phyloP scores from a whole-genome alignment of 2,888 invertebrate species.

The Atethmia centrago region DNA sequence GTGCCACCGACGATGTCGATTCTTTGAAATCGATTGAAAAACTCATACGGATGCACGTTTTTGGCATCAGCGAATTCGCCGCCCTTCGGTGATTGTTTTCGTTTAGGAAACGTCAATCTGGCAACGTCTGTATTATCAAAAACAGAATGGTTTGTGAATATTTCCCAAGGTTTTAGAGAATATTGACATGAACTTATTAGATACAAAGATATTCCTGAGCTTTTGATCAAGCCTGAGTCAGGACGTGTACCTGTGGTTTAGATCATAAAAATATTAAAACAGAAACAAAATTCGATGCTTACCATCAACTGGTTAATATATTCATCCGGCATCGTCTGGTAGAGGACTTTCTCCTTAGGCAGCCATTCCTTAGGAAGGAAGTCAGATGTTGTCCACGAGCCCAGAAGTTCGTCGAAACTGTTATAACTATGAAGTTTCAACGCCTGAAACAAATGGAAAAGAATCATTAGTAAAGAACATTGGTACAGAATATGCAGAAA shows the following conservation, averaged over 20 bases:
- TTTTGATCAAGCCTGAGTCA: neutral
- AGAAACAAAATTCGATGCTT: constrained; percentile 63
- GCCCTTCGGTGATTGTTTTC: constrained; percentile 83
- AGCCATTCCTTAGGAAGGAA: constrained; percentile 81
- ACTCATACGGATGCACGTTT: constrained; percentile 89
- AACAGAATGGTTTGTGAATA: constrained; percentile 38
- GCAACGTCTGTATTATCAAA: constrained; percentile 64
- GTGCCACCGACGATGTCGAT: constrained; percentile 88
- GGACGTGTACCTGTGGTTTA: neutral
- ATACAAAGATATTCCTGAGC: neutral
- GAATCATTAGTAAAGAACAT: constrained; percentile 16
- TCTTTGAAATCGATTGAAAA: constrained; percentile 89
- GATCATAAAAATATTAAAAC: neutral
- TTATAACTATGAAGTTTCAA: constrained; percentile 75
- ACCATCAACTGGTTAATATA: constrained; percentile 81
- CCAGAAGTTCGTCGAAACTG: constrained; percentile 75
- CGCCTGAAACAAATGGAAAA: constrained; percentile 81
- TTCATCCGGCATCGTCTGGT: constrained; percentile 74
- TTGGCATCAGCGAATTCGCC: constrained; percentile 88
- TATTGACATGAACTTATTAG: neutral
- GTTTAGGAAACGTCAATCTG: constrained; percentile 75
- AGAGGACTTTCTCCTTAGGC: constrained; percentile 79
- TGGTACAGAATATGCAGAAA: neutral
- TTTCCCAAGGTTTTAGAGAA: constrained; percentile 2
- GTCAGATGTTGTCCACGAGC: constrained; percentile 75